Evolutionary conservation across 1,140 invertebrate genomes (phyloP).

Genomic region (Oedothorax gibbosus): DNA sequence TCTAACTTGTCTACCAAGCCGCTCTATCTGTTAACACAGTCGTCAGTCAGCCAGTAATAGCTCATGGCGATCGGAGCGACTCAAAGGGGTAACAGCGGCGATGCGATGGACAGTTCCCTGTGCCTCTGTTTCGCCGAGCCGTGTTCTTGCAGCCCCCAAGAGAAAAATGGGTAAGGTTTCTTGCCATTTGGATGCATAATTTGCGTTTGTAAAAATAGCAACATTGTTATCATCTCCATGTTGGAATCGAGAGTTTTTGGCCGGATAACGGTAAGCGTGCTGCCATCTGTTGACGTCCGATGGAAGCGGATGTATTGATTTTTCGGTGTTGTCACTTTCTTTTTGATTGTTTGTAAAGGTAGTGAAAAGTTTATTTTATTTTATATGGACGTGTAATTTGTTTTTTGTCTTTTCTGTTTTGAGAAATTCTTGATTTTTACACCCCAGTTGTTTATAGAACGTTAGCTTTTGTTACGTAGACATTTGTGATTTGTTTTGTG

Average conservation of each 20-base stretch:
- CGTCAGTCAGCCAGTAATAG: slow-evolving; percentile 59
- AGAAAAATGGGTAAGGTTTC: slow-evolving; percentile 52
- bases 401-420: neutral
- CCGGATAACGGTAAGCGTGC: slow-evolving; percentile 6
- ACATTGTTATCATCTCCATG: slow-evolving; percentile 14
- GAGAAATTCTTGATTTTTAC: neutral
- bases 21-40: slow-evolving; percentile 60
- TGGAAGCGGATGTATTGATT: slow-evolving; percentile 35
- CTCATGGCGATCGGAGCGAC: slow-evolving; percentile 52
- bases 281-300: slow-evolving; percentile 34
- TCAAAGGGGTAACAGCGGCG: slow-evolving; percentile 32
- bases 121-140: slow-evolving; percentile 55
- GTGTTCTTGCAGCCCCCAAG: slow-evolving; percentile 36
- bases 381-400: neutral
- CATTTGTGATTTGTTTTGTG: slow-evolving; percentile 3
- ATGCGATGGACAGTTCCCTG: slow-evolving; percentile 58
- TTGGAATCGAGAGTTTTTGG: neutral
- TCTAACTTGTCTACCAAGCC: slow-evolving; percentile 53
- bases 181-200: slow-evolving; percentile 27
- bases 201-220: slow-evolving; percentile 14
- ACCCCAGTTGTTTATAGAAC: neutral
- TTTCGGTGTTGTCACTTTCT: slow-evolving; percentile 26
- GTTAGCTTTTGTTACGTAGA: neutral
- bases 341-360: slow-evolving; percentile 58
- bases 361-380: slow-evolving; percentile 43